Conservation (phyloP, 1,140 invertebrate species). For the Drosophila nannoptera region DNA sequence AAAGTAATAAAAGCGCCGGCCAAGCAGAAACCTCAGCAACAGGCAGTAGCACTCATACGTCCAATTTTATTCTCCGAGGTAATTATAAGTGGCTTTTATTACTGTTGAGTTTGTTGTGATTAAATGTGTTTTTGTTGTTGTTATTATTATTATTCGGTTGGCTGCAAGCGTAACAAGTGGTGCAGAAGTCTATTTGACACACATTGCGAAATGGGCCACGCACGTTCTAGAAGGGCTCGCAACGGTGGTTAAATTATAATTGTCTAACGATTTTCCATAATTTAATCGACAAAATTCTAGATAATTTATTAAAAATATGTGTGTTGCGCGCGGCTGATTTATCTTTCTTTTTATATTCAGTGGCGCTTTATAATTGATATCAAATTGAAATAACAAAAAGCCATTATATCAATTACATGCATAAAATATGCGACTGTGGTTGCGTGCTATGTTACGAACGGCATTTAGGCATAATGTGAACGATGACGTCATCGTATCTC, state of each 20-base stretch:
- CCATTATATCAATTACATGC: constrained; percentile 32
- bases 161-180: constrained; percentile 54
- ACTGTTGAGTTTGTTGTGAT: background rate
- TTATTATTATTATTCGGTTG: constrained; percentile 21
- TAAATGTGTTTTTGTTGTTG: constrained; percentile 20
- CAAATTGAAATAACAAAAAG: constrained; percentile 32
- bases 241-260: background rate
- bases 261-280: constrained; percentile 18
- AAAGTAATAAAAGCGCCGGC: background rate
- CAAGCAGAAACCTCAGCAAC: constrained; percentile 18
- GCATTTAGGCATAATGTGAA: constrained; percentile 8
- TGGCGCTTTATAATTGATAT: constrained; percentile 64
- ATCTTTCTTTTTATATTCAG: constrained; percentile 61
- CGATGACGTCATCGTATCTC: constrained; percentile 29
- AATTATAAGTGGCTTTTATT: constrained; percentile 70
- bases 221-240: constrained; percentile 27
- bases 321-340: too few relatives aligned
- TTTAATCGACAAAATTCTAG: too few relatives aligned
- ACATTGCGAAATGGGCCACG: constrained; percentile 54
- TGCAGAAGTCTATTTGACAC: constrained; percentile 40
- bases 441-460: constrained; percentile 7
- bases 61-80: constrained; percentile 45
- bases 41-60: constrained; percentile 28
- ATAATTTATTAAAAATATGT: too few relatives aligned
- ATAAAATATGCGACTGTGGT: background rate